Evolutionary conservation across 2,888 invertebrate genomes (phyloP).

Genomic region (Diarsia rubi): DNA sequence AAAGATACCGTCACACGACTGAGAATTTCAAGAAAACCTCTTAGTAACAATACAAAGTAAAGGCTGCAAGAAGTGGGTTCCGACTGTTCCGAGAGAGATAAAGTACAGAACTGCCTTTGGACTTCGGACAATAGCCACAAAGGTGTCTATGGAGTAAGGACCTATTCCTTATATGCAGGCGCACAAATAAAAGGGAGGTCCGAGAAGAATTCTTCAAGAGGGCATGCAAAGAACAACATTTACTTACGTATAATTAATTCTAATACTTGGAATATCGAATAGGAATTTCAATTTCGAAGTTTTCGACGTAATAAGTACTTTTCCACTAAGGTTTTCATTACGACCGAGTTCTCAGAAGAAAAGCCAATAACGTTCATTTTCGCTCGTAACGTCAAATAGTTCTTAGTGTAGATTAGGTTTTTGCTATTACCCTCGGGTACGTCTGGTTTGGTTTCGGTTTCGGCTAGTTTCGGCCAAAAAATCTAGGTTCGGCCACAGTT

Average conservation of each 20-base stretch:
- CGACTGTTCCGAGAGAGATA: constrained; percentile 25
- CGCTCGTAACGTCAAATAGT: constrained; percentile 6
- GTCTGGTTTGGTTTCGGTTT: too few relatives aligned
- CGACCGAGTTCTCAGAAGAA: constrained; percentile 42
- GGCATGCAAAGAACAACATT: constrained; percentile 1
- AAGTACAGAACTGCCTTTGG: constrained; percentile 41
- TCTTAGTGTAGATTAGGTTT: not conserved
- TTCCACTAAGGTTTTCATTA: constrained; percentile 32
- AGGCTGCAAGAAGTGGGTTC: constrained; percentile 36
- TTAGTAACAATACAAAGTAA: constrained; percentile 70
- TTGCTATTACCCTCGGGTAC: not conserved
- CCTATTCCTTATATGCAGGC: constrained; percentile 2
- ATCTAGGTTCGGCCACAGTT: too few relatives aligned
- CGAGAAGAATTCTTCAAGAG: not conserved
- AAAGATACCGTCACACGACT: constrained; percentile 60
- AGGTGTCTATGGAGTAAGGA: not conserved
- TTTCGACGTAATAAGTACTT: constrained; percentile 23
- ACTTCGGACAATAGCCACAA: constrained; percentile 32
- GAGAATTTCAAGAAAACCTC: constrained; percentile 66
- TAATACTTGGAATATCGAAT: constrained; percentile 11
- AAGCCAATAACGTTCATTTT: constrained; percentile 22
- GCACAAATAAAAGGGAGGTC: not conserved
- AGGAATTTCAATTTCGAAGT: constrained; percentile 20
- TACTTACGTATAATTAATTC: constrained; percentile 14
- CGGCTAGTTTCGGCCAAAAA: too few relatives aligned